Evolutionary conservation across 2,888 invertebrate genomes (phyloP).

Genomic region (Lasioglossum oenotherae): DNA sequence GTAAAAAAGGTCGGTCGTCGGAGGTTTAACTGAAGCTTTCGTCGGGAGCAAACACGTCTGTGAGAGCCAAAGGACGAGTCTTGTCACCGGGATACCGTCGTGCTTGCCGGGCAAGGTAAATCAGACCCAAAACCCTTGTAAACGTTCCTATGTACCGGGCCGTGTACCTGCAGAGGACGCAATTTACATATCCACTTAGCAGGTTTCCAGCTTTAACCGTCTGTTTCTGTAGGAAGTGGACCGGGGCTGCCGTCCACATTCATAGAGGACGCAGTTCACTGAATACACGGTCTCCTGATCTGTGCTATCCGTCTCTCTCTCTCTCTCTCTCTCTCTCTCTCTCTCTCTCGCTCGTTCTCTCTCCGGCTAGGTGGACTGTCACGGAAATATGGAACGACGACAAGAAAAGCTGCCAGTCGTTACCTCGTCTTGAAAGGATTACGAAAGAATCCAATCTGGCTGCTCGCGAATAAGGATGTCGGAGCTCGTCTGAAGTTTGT

Average conservation of each 20-base stretch:
- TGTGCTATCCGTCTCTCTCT: not conserved
- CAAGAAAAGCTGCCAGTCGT: not conserved
- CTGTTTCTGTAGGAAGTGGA: constrained; percentile 14
- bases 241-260: not conserved
- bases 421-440: not conserved
- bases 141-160: constrained; percentile 25
- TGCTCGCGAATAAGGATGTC: not conserved
- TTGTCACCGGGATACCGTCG: constrained; percentile 22
- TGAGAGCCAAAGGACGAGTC: constrained; percentile 21
- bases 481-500: not conserved
- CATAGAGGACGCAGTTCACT: constrained; percentile 15
- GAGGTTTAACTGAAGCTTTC: constrained; percentile 13
- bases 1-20: not conserved
- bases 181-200: constrained; percentile 44
- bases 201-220: constrained; percentile 22
- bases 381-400: constrained; percentile 6
- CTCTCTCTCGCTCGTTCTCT: not conserved
- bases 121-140: constrained; percentile 37
- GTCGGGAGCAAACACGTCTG: constrained; percentile 25
- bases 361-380: not conserved
- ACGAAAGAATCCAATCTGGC: not conserved
- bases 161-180: constrained; percentile 18
- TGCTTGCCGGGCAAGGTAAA: constrained; percentile 26
- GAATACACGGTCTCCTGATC: not conserved
- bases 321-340: not conserved